Conservation (phyloP, 1,140 invertebrate genomes). For the Bactericera cockerelli region DNA sequence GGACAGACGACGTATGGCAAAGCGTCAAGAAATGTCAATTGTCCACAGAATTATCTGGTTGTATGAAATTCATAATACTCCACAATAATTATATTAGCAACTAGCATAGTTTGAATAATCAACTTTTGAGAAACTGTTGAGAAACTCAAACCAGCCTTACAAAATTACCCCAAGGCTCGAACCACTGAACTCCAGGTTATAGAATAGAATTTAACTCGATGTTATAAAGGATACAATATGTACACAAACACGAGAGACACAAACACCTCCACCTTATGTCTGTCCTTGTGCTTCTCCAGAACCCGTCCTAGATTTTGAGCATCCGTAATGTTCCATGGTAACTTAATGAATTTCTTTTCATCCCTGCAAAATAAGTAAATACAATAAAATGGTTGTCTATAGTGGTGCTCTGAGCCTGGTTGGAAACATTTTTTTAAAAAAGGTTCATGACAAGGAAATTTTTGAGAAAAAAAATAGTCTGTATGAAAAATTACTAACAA, state of each 20-base stretch:
- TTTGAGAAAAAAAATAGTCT: conserved; percentile 11
- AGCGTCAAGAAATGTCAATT: too few relatives aligned
- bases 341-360: conserved; percentile 74
- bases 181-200: too few relatives aligned
- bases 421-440: not conserved
- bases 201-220: too few relatives aligned
- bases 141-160: too few relatives aligned
- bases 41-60: too few relatives aligned
- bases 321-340: conserved; percentile 89
- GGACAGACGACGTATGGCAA: too few relatives aligned
- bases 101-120: too few relatives aligned
- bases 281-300: conserved; percentile 82
- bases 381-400: conserved; percentile 15
- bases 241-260: conserved; percentile 80
- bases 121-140: too few relatives aligned
- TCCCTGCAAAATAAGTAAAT: conserved; percentile 47
- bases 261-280: conserved; percentile 85
- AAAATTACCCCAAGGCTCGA: too few relatives aligned
- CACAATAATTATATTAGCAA: too few relatives aligned
- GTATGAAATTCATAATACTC: too few relatives aligned
- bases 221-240: conserved; percentile 92
- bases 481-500: too few relatives aligned
- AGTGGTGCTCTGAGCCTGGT: not conserved
- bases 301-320: conserved; percentile 87
- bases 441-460: conserved; percentile 4